phyloP scores from a whole-genome alignment of 2,888 invertebrate genomes.

The Andrena dorsata region DNA sequence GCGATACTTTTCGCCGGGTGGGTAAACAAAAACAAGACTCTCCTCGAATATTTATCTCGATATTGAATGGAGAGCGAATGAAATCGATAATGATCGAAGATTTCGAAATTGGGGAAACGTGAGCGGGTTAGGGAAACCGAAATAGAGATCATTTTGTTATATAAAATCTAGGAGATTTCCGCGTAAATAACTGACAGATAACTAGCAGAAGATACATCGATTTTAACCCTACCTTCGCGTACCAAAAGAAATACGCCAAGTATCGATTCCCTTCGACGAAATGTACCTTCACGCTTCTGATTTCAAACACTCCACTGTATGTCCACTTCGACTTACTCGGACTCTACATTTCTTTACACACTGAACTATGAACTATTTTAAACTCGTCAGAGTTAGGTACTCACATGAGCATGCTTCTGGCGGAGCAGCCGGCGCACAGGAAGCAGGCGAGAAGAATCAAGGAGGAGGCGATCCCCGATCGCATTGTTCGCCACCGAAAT shows the following conservation, averaged over 20 bases:
- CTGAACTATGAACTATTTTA: neutral
- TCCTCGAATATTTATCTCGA: no score
- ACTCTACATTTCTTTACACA: no score
- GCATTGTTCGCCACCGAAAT: slow-evolving; percentile 25
- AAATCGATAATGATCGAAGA: neutral
- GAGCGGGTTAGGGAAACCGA: no score
- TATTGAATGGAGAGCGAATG: no score
- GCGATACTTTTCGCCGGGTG: neutral
- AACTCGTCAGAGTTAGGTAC: slow-evolving; percentile 41
- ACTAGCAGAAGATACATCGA: neutral
- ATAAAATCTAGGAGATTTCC: neutral
- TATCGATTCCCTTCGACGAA: neutral
- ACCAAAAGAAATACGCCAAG: neutral
- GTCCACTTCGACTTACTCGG: no score
- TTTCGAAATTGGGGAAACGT: neutral
- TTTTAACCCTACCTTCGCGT: neutral
- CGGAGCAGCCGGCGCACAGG: slow-evolving; percentile 50
- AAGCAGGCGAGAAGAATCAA: slow-evolving; percentile 40
- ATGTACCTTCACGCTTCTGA: neutral
- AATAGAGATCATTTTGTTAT: neutral
- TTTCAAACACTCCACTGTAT: neutral
- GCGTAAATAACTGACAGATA: neutral
- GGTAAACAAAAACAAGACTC: slow-evolving; percentile 12
- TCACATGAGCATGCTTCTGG: slow-evolving; percentile 67
- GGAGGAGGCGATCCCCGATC: neutral